Evolutionary conservation across 1,140 invertebrate species (phyloP).

Genomic region (Homarus americanus): DNA sequence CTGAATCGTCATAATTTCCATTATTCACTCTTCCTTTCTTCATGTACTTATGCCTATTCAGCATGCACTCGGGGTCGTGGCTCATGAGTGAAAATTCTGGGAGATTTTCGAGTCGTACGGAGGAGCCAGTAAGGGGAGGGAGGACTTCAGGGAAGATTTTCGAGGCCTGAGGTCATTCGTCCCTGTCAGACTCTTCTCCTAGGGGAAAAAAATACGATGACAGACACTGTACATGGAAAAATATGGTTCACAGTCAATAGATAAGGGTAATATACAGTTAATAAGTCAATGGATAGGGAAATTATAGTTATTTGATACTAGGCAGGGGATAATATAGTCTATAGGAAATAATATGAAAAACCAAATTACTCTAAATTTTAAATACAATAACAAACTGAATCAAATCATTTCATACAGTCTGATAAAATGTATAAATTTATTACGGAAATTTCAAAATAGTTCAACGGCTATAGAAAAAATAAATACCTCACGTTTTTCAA

Average conservation of each 20-base stretch:
- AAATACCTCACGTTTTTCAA: no score
- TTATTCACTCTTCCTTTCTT: no score
- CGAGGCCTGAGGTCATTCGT: slow-evolving; percentile 40
- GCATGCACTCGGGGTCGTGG: neutral
- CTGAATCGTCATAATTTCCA: no score
- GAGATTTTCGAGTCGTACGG: slow-evolving; percentile 24
- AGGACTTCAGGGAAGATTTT: slow-evolving; percentile 31
- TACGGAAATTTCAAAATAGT: no score
- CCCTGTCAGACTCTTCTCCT: slow-evolving; percentile 37
- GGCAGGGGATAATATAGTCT: neutral
- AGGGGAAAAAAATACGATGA: neutral
- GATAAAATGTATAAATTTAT: no score
- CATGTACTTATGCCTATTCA: neutral
- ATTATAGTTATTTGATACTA: neutral
- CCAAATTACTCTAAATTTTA: no score
- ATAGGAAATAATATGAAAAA: no score
- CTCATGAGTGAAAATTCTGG: neutral
- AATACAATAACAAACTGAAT: no score
- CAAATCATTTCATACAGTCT: no score
- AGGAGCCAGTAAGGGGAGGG: slow-evolving; percentile 20
- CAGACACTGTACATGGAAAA: neutral
- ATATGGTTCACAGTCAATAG: no score
- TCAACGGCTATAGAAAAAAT: no score
- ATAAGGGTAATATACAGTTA: no score
- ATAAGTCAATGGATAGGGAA: neutral